These are phyloP conservation scores for Scelioninae gen. 1 DNA, from an alignment of 2,888 invertebrate species.

Conservation along the genomic window DNA sequence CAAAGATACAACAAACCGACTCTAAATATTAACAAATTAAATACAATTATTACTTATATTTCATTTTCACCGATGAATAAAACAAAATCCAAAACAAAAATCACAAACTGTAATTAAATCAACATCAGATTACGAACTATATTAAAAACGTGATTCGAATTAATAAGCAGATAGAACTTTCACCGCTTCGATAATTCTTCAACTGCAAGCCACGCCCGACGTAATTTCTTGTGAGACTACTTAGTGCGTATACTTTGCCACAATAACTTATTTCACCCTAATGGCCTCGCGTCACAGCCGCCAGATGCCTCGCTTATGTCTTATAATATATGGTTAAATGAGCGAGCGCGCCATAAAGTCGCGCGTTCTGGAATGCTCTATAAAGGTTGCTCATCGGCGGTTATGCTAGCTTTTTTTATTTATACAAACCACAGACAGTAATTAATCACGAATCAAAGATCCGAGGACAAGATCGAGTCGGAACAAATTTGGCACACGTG, in stretches of 20 bases:
- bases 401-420: slow-evolving; percentile 21
- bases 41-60: too few species aligned
- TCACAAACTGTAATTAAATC: background rate
- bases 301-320: slow-evolving; percentile 37
- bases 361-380: slow-evolving; percentile 54
- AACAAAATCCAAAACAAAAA: too few species aligned
- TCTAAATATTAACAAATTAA: too few species aligned
- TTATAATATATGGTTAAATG: slow-evolving; percentile 30
- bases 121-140: background rate
- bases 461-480: background rate
- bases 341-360: slow-evolving; percentile 34
- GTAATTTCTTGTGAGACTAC: slow-evolving; percentile 37
- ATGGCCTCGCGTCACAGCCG: slow-evolving; percentile 1
- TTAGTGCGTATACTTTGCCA: slow-evolving; percentile 16
- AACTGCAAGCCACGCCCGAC: slow-evolving; percentile 9
- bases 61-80: too few species aligned
- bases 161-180: background rate
- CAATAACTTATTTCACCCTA: background rate
- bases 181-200: background rate
- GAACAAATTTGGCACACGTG: background rate
- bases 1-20: background rate
- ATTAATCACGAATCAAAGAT: slow-evolving; percentile 22
- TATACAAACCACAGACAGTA: slow-evolving; percentile 28
- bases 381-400: slow-evolving; percentile 10
- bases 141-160: background rate